A percentile compares a stretch with the other conserved stretches of the same genome.
Conservation (phyloP, 53 echinoderm and acorn worm species). For the Temnopleurus reevesii region DNA sequence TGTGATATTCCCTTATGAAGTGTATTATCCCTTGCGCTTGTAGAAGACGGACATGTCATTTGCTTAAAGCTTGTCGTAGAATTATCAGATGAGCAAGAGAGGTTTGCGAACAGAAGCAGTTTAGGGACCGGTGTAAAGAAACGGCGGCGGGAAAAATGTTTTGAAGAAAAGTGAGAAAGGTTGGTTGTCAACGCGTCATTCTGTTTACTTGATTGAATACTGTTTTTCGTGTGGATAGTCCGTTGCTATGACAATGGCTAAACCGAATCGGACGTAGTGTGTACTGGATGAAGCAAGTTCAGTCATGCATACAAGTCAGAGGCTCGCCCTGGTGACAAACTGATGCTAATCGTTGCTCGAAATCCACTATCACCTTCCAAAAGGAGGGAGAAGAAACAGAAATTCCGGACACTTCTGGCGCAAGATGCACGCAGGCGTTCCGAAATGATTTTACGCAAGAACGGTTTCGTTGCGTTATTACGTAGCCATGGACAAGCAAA, state of each 20-base stretch:
- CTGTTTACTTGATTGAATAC: not conserved
- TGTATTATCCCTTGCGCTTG: not conserved
- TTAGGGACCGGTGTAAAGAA: not conserved
- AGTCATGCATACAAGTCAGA: not conserved
- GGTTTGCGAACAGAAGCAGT: not conserved
- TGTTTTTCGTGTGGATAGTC: constrained; percentile 10
- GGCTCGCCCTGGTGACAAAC: not conserved
- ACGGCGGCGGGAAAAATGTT: not conserved
- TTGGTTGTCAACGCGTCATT: not conserved
- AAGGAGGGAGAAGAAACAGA: not conserved
- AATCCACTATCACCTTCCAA: not conserved
- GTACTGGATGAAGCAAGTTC: not conserved
- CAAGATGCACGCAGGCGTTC: constrained; percentile 22
- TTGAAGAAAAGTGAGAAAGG: not conserved
- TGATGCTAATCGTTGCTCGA: constrained; percentile 15
- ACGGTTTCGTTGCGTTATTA: constrained; percentile 21
- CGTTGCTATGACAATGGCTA: constrained; percentile 6
- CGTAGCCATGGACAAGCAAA: constrained; percentile 21
- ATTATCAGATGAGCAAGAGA: not conserved
- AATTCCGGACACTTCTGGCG: not conserved
- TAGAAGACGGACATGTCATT: not conserved
- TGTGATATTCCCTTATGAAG: not conserved
- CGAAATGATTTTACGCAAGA: constrained; percentile 15
- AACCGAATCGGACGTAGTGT: constrained; percentile 11
- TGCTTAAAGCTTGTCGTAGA: not conserved